phyloP scores from a whole-genome alignment of 2,797 vertebrate species.

The Aulostomus chinensis region DNA sequence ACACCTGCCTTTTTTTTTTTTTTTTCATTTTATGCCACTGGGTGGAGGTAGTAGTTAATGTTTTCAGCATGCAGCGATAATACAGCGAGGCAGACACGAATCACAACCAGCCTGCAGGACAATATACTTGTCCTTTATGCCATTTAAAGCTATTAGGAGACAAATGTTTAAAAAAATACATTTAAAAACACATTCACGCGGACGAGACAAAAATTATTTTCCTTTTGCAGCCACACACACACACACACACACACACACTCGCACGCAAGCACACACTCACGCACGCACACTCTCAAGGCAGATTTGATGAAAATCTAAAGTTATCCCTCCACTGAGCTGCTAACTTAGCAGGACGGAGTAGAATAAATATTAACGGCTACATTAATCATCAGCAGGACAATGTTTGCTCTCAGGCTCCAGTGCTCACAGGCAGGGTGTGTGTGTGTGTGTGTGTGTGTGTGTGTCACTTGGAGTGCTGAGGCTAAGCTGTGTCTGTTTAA shows the following conservation, averaged over 20 bases:
- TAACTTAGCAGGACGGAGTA: conserved; percentile 66
- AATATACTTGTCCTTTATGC: too few relatives aligned
- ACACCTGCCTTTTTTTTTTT: conserved; percentile 60
- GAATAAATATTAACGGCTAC: conserved; percentile 80
- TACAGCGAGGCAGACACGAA: conserved; percentile 55
- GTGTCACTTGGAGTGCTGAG: conserved; percentile 54
- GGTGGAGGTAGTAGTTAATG: conserved; percentile 83
- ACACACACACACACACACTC: too few relatives aligned
- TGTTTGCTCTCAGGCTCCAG: conserved; percentile 73
- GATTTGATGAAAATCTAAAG: too few relatives aligned
- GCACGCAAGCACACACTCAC: too few relatives aligned
- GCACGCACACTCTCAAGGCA: too few relatives aligned
- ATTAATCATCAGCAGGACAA: conserved; percentile 76
- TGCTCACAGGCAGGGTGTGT: conserved; percentile 61
- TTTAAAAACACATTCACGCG: background rate
- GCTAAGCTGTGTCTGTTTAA: conserved; percentile 80
- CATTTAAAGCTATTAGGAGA: conserved; percentile 28
- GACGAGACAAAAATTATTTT: conserved; percentile 18
- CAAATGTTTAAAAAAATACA: conserved; percentile 15
- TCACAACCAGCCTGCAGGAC: conserved; percentile 40
- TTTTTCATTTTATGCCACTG: conserved; percentile 77
- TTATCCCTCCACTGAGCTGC: conserved; percentile 61
- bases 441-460: conserved; percentile 26
- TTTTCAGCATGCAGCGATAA: conserved; percentile 65
- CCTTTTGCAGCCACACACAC: too few relatives aligned